These are phyloP conservation scores for Muraenolepis orangiensis DNA, from an alignment of 2,797 vertebrate species.

Conservation along the genomic window DNA sequence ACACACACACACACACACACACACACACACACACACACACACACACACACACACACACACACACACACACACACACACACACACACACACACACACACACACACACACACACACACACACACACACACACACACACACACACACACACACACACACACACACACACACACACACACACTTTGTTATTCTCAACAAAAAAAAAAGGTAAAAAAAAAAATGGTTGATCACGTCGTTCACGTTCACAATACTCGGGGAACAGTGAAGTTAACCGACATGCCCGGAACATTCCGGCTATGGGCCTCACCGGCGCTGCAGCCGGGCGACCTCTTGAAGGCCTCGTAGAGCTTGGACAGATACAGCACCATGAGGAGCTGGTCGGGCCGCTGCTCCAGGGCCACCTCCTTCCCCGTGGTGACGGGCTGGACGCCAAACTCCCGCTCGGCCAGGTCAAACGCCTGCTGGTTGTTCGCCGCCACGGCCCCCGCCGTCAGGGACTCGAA, in stretches of 20 bases:
- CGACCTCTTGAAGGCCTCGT: constrained; percentile 85
- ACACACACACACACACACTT: background rate
- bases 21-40: background rate
- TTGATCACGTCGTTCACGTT: background rate
- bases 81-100: background rate
- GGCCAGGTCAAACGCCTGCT: constrained; percentile 88
- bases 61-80: background rate
- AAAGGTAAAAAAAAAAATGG: background rate
- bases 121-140: background rate
- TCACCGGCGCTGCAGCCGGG: constrained; percentile 75
- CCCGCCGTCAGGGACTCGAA: constrained; percentile 84
- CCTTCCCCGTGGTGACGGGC: constrained; percentile 86
- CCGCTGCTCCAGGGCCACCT: constrained; percentile 78
- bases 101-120: background rate
- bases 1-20: background rate
- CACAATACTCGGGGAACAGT: background rate
- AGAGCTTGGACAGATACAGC: constrained; percentile 94
- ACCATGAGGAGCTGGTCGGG: constrained; percentile 95
- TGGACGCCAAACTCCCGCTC: constrained; percentile 89
- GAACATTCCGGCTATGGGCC: background rate
- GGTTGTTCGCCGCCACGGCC: constrained; percentile 84
- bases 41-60: background rate
- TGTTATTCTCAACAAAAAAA: too few species aligned
- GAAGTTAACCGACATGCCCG: background rate
- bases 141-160: background rate